Conservation (phyloP, 2,113 vertebrate species). For the Thermophis baileyi region DNA sequence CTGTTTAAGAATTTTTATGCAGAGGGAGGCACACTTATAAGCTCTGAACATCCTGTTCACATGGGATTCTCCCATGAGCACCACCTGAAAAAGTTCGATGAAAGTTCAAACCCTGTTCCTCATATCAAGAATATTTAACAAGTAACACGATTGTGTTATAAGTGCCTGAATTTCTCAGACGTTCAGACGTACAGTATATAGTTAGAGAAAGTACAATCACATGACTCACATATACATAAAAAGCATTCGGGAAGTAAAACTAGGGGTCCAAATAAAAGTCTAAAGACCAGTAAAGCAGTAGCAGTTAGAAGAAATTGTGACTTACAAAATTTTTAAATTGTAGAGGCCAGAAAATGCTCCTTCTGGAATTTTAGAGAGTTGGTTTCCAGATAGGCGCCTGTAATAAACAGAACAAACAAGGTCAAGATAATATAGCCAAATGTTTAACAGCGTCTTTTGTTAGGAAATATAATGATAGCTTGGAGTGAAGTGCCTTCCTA, state of each 20-base stretch:
- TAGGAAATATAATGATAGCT: slow-evolving; percentile 4
- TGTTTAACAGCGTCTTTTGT: slow-evolving; percentile 11
- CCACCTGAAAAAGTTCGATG: neutral
- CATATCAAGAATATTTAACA: neutral
- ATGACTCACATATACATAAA: neutral
- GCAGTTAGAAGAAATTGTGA: slow-evolving; percentile 39
- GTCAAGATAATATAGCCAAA: neutral
- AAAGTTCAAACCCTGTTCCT: neutral
- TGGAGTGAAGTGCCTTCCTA: neutral
- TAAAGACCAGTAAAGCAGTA: neutral
- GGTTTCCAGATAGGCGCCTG: slow-evolving; percentile 94
- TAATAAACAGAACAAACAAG: slow-evolving; percentile 42
- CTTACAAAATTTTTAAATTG: slow-evolving; percentile 94
- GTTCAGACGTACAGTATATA: neutral
- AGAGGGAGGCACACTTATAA: neutral
- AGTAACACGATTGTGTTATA: neutral
- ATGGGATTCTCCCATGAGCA: neutral
- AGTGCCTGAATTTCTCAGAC: neutral
- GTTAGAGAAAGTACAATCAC: neutral
- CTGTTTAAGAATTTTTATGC: neutral
- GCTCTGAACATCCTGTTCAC: neutral
- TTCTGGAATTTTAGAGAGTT: slow-evolving; percentile 84
- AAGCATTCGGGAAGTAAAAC: neutral
- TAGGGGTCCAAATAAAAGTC: neutral
- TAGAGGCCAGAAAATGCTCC: slow-evolving; percentile 85